Conservation (phyloP, 2,888 invertebrate genomes). For the Eucriotettix oculatus region DNA sequence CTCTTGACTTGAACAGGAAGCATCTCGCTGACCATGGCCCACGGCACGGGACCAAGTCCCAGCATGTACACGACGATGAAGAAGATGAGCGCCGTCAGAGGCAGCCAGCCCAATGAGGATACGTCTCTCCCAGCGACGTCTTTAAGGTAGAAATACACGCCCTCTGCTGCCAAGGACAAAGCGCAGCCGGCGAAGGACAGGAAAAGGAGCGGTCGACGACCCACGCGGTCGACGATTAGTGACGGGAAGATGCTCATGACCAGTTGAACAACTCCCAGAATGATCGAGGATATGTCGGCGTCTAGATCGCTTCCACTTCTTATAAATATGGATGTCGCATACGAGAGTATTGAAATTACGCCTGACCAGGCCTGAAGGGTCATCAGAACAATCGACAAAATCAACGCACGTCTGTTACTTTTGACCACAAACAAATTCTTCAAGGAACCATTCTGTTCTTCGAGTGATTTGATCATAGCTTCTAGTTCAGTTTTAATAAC, state of each 20-base stretch:
- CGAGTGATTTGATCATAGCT: no score
- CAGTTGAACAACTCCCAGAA: slow-evolving; percentile 35
- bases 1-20: slow-evolving; percentile 46
- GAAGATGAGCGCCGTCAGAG: slow-evolving; percentile 37
- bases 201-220: slow-evolving; percentile 40
- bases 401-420: no score
- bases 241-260: slow-evolving; percentile 38
- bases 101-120: slow-evolving; percentile 34
- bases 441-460: no score
- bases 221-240: slow-evolving; percentile 40
- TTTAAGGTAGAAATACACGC: slow-evolving; percentile 37
- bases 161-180: slow-evolving; percentile 34
- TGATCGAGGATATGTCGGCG: slow-evolving; percentile 27
- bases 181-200: slow-evolving; percentile 38
- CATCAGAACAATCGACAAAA: no score
- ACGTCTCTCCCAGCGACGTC: slow-evolving; percentile 29
- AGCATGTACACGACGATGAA: slow-evolving; percentile 44
- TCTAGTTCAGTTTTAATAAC: no score
- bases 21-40: slow-evolving; percentile 43
- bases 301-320: background rate
- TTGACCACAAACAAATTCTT: no score
- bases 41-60: slow-evolving; percentile 44
- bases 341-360: background rate
- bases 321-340: background rate
- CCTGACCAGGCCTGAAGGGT: background rate